Conservation (phyloP, 2,113 vertebrate species). For the Globicephala melas region DNA sequence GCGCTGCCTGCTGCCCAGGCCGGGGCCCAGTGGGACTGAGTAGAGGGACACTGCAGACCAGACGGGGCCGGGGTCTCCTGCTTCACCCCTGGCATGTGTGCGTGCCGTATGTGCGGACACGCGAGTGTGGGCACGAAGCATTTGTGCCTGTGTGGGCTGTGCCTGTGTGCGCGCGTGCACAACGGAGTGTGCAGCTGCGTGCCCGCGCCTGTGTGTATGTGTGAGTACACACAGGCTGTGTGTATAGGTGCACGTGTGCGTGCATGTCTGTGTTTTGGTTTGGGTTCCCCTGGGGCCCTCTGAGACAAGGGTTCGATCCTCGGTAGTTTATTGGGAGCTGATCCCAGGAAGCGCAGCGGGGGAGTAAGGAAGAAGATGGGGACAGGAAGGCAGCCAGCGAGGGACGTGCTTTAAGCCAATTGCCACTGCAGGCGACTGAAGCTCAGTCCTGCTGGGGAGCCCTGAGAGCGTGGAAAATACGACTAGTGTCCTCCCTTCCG, state of each 20-base stretch:
- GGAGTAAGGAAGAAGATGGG: not conserved
- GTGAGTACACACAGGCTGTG: rapidly evolving
- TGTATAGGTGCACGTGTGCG: rapidly evolving
- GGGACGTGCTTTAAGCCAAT: not conserved
- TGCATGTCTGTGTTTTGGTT: not conserved
- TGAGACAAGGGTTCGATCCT: not conserved
- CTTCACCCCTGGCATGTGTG: not conserved
- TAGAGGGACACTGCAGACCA: not conserved
- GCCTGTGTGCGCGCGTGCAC: not conserved
- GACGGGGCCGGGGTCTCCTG: not conserved
- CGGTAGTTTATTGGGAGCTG: not conserved
- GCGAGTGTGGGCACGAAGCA: not conserved
- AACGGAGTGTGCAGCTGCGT: rapidly evolving
- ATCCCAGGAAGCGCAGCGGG: not conserved
- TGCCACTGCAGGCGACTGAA: not conserved
- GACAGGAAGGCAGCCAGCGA: too few relatives aligned
- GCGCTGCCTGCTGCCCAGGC: not conserved
- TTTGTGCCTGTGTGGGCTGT: not conserved
- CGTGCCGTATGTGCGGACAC: not conserved
- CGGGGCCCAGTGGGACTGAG: rapidly evolving
- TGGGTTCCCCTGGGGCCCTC: not conserved
- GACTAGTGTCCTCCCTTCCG: not conserved
- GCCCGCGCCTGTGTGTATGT: not conserved
- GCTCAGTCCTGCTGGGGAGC: not conserved
- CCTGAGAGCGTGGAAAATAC: not conserved